Conservation (phyloP, 2,113 vertebrate species). For the Thinocorus orbignyianus region DNA sequence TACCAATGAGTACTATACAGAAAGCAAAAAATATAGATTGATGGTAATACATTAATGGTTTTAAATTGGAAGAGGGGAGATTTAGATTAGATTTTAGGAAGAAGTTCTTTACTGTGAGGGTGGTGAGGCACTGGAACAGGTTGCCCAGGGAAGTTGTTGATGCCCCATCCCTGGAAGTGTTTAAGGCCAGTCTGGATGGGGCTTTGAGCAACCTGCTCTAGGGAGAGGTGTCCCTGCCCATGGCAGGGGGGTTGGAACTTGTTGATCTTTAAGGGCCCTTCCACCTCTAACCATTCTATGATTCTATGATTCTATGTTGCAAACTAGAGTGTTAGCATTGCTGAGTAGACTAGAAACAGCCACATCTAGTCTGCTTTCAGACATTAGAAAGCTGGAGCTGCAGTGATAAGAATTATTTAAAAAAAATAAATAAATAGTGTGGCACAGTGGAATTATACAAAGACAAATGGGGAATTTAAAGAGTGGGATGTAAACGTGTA, state of each 20-base stretch:
- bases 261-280: no score
- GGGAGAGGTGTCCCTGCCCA: no score
- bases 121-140: no score
- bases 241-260: no score
- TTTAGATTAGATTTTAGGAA: no score
- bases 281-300: no score
- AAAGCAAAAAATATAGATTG: not conserved
- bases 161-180: no score
- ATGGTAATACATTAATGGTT: not conserved
- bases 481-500: not conserved
- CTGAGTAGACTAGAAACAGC: not conserved
- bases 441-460: not conserved
- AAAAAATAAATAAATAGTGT: not conserved
- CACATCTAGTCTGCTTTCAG: not conserved
- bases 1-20: not conserved
- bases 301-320: not conserved
- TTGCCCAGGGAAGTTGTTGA: no score
- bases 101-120: no score
- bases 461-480: slow-evolving; percentile 7
- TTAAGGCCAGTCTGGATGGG: no score
- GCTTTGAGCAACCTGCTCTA: no score
- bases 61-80: no score
- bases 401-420: not conserved
- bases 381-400: not conserved
- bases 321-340: not conserved